Evolutionary conservation across 1,140 invertebrate species (phyloP).

Genomic region (Oscheius sp.): DNA sequence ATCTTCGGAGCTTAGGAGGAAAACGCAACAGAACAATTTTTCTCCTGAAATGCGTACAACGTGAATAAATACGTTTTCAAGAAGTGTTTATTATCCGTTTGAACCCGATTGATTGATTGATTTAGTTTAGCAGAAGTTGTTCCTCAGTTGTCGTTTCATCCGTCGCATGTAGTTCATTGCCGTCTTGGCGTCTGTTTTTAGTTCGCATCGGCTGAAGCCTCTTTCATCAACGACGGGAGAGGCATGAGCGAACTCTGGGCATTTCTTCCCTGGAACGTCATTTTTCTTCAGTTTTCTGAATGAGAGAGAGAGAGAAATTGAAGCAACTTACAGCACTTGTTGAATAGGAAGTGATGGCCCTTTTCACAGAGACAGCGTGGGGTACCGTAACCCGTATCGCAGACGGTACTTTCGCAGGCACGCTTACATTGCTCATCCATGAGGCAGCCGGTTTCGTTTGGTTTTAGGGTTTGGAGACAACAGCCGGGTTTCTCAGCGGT

Average conservation of each 20-base stretch:
- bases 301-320: not conserved
- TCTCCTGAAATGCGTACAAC: no score
- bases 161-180: conserved; percentile 40
- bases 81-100: no score
- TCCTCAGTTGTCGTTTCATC: conserved; percentile 38
- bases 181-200: conserved; percentile 38
- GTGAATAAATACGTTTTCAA: no score
- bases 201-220: conserved; percentile 42
- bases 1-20: no score
- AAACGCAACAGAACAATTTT: no score
- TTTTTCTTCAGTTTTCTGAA: not conserved
- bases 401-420: conserved; percentile 51
- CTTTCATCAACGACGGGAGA: conserved; percentile 39
- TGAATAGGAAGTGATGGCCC: conserved; percentile 50
- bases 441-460: conserved; percentile 53
- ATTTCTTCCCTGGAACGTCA: conserved; percentile 44
- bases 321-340: conserved; percentile 52
- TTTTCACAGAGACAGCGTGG: conserved; percentile 48
- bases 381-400: conserved; percentile 37
- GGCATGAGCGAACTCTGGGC: conserved; percentile 40
- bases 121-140: conserved; percentile 41
- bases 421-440: conserved; percentile 51
- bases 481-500: conserved; percentile 41
- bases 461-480: conserved; percentile 49
- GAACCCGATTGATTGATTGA: no score